phyloP scores from a whole-genome alignment of 2,113 vertebrate genomes.

The Tachycineta bicolor region DNA sequence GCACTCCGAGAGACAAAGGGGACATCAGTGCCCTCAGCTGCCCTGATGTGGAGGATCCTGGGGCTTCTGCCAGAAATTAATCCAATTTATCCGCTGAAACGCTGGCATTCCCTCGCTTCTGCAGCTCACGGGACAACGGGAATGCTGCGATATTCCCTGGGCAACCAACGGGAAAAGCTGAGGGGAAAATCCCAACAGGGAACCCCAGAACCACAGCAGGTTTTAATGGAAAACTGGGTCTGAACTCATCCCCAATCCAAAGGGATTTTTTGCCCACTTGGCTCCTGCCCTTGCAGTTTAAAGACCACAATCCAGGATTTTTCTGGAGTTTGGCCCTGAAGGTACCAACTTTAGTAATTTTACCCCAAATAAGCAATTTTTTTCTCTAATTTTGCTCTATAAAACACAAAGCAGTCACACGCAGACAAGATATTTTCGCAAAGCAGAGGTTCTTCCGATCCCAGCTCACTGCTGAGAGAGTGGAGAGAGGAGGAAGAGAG shows the following conservation, averaged over 20 bases:
- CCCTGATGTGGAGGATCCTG: background rate
- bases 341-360: background rate
- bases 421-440: too few relatives aligned
- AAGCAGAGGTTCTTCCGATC: too few relatives aligned
- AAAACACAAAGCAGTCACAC: too few relatives aligned
- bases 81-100: background rate
- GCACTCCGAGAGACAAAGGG: background rate
- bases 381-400: background rate
- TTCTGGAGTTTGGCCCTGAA: background rate
- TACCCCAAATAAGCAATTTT: background rate
- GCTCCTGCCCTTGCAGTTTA: background rate
- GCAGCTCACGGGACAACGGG: background rate
- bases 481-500: too few relatives aligned
- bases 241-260: background rate
- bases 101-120: background rate
- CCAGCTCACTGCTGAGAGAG: too few relatives aligned
- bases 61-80: background rate
- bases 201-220: background rate
- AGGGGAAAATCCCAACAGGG: rapidly evolving
- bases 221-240: background rate
- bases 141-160: background rate
- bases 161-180: background rate
- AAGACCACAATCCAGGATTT: background rate
- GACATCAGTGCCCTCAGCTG: background rate
- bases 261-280: background rate